phyloP scores from a whole-genome alignment of 2,888 invertebrate genomes.

The Noctua janthe region DNA sequence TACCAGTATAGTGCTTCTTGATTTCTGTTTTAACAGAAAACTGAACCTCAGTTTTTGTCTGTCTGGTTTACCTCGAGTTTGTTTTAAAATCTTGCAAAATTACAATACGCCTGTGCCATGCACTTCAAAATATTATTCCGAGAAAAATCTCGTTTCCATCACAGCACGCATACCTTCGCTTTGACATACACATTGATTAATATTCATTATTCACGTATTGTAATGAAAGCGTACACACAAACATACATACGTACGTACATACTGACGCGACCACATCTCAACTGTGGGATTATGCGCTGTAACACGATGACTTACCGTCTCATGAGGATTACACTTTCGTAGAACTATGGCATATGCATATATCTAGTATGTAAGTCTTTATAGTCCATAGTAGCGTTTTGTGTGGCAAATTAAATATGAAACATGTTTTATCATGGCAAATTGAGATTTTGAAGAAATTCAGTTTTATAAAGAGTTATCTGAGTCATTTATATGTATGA shows the following conservation, averaged over 20 bases:
- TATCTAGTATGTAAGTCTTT: not conserved
- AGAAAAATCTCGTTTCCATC: not conserved
- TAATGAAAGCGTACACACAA: constrained; percentile 32
- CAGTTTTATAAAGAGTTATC: not conserved
- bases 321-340: constrained; percentile 24
- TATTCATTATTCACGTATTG: constrained; percentile 63
- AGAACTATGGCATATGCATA: not conserved
- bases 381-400: too few relatives aligned
- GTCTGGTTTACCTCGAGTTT: not conserved
- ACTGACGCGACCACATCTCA: constrained; percentile 14
- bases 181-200: constrained; percentile 41
- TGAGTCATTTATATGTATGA: too few relatives aligned
- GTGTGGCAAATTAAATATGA: not conserved
- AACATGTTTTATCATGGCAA: not conserved
- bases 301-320: constrained; percentile 29
- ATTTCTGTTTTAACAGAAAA: not conserved
- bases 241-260: not conserved
- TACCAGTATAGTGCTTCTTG: not conserved
- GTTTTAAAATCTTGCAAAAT: not conserved
- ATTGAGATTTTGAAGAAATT: not conserved
- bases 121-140: not conserved
- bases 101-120: not conserved
- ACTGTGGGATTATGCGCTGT: constrained; percentile 11
- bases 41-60: not conserved
- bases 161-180: constrained; percentile 12